A percentile compares a stretch with the other conserved stretches of the same genome.
Evolutionary conservation across 2,888 invertebrate species (phyloP).

Genomic region (Zaprionus obscuricornis): DNA sequence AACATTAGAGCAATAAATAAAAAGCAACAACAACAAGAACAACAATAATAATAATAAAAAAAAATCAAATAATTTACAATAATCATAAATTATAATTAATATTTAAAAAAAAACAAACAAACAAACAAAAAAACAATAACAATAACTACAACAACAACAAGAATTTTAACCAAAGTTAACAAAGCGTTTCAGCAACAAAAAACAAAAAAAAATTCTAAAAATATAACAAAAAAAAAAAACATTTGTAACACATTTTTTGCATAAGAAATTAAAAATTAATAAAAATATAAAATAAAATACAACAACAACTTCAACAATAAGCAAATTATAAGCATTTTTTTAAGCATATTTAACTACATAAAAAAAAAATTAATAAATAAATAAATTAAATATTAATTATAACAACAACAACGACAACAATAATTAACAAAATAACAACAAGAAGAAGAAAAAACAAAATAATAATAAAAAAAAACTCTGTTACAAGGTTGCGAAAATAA

Average conservation of each 20-base stretch:
- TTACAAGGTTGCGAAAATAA: slow-evolving; percentile 64
- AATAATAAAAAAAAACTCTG: slow-evolving; percentile 27
- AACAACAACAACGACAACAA: too few species aligned
- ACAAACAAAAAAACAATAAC: slow-evolving; percentile 31
- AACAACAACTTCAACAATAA: slow-evolving; percentile 30
- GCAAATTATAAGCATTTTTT: slow-evolving; percentile 38
- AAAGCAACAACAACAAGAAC: slow-evolving; percentile 15
- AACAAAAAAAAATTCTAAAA: slow-evolving; percentile 22
- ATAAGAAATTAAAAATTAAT: slow-evolving; percentile 26
- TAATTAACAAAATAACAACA: slow-evolving; percentile 11
- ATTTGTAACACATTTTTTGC: slow-evolving; percentile 59
- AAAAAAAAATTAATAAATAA: too few species aligned
- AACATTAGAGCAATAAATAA: slow-evolving; percentile 13
- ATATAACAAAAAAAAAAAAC: slow-evolving; percentile 18
- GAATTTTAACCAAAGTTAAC: slow-evolving; percentile 73
- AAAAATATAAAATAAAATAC: slow-evolving; percentile 8
- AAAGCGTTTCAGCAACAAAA: slow-evolving; percentile 73
- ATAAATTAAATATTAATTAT: slow-evolving; percentile 1
- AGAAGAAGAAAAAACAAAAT: slow-evolving; percentile 8
- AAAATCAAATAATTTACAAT: slow-evolving; percentile 43
- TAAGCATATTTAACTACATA: too few species aligned
- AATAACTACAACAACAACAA: slow-evolving; percentile 60
- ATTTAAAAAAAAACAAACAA: too few species aligned
- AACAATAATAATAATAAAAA: slow-evolving; percentile 11
- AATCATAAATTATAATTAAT: too few species aligned